Base-by-base conservation (phyloP, 2,113 vertebrate species). In the Daphoenositta chrysoptera region DNA sequence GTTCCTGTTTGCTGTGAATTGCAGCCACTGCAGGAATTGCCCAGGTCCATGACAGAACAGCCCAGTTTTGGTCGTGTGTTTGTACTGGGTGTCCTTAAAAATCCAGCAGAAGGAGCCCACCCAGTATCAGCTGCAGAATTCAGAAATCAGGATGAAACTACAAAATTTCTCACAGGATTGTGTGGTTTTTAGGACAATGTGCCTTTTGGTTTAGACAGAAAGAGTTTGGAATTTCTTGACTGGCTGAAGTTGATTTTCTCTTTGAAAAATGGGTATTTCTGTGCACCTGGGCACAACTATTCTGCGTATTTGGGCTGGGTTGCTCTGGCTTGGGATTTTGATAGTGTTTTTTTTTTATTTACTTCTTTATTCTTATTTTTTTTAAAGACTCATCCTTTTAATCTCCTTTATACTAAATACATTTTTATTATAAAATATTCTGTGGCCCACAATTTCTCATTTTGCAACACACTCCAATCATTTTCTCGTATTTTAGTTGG, bases 51-150 rank as follows among this genome's bases (percentile, higher is more conserved):
- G 72, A 27, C 83, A 31, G 19, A 37, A 4, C 87, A 82, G 33
- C 66, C 64, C 42, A 2, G 16, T 20, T 11, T 35, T 42, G 26
- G 4, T 0, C 2, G 1, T 0, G 4, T 3, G 7, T 13, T 47
- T 15, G 0, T 3, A 2, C 33, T 2, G 58, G 7, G 8, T 8
- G 5, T 2, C 84, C 89, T 77, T n/a, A 30, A 72, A 75, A 94
- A 58, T 14, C 90, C 69, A 73, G 10, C 33, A 61, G 60, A 48
- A 69, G 40, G 6, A 58, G 26, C 51, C 22, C 39, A 9, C 24
- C 1, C n/a, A 2, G 14, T 0, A 4, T 3, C 27, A 72, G 23
- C 24, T 7, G 28, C 64, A 79, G 50, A 39, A 26, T 20, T 3
- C n/a, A 47, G 48, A 39, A 60, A 60, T 69, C 22, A 13, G 31